Evolutionary conservation across 2,113 vertebrate genomes (phyloP), one percentile per base, ranked within the genome.

Genomic region (Notarius quadriscutis): DNA sequence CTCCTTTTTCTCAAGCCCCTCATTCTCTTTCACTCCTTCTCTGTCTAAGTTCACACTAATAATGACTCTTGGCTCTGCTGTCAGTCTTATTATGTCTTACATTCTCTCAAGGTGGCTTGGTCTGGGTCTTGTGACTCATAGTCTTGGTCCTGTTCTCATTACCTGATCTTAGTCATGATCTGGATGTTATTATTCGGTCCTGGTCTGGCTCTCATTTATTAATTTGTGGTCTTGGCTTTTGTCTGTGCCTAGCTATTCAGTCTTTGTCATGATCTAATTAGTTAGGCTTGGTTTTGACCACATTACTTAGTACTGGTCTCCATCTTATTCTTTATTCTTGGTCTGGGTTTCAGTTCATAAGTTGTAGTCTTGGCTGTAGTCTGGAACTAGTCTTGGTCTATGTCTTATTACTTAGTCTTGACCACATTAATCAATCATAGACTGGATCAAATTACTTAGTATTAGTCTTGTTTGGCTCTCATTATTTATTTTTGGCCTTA

Each of bases 1-100:
- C 93, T 91, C 94, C 41, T 94, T 94, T 95, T 92, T 94, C 92
- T 93, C 91, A 91, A 90, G 89, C 84, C 90, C 85, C 83, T 85
- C 34, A 50, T 75, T 84, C 50, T 48, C 71, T 80, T 34, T 63
- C 22, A 63, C 62, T 25, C 7, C 25, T 63, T 10, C 62, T 25
- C 62, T 63, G 3, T 63, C 62, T 63, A 25, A 2, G 22, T 63
- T 65, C 25, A 11, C 63, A 65, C 9, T 65, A 12, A 27, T 65
- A 65, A 65, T n/a, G 63, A 65, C 10, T 65, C 25, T 27, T 65
- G 63, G 63, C 27, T 27, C 63, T n/a, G 25, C 63, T 65, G 25
- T 65, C n/a, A 65, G 63, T 65, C 63, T 27, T 12, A 62, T 22
- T 62, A 63, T 25, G 62, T 63, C 60, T 22, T 62, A 62, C 20